Evolutionary conservation across 2,113 vertebrate species (phyloP), one percentile per base, ranked within the genome.

Genomic region (Epinephelus moara): DNA sequence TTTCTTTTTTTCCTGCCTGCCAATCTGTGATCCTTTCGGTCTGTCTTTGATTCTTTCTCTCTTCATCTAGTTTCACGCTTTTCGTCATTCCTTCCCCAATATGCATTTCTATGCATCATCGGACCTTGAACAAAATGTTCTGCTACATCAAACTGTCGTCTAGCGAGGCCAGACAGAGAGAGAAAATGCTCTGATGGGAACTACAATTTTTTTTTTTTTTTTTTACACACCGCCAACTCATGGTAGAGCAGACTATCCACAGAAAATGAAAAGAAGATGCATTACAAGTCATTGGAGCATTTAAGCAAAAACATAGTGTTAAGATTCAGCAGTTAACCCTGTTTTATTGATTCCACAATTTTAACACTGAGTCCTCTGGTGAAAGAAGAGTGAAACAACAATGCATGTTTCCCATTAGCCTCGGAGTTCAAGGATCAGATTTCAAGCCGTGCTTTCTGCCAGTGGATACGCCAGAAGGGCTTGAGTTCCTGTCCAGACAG

Each of bases 401-500:
- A 83, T 81, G 70, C 79, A 15, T 90, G 85, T 87, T 91, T 90
- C 84, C 85, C 80, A 92, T 91, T 90, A 82, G 84, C 23, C 49
- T 49, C 11, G 57, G 63, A 84, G 82, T 69, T 73, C 30, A 45
- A 21, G 80, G 82, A 67, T 86, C 67, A 33, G 27, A 59, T 87
- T 87, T 85, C 85, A 71, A 61, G 59, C 8, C 0, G 17, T 12
- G 42, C 66, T 81, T 13, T 83, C 64, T 66, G 63, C 85, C 80
- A 61, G 63, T 4, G 67, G 78, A 91, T 56, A 78, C 62, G 84
- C 57, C 84, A 90, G 89, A 88, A 71, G 23, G 68, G 72, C 71
- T 75, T 2, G 42, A 84, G 78, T 89, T 90, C 81, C 86, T 86
- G 89, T 91, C 81, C 91, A 89, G 91, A 90, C 86, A n/a, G 49